A percentile compares a stretch with the other conserved stretches of the same genome.
Conservation (phyloP, 2,113 vertebrate species). For the Dipodomys stephensi region DNA sequence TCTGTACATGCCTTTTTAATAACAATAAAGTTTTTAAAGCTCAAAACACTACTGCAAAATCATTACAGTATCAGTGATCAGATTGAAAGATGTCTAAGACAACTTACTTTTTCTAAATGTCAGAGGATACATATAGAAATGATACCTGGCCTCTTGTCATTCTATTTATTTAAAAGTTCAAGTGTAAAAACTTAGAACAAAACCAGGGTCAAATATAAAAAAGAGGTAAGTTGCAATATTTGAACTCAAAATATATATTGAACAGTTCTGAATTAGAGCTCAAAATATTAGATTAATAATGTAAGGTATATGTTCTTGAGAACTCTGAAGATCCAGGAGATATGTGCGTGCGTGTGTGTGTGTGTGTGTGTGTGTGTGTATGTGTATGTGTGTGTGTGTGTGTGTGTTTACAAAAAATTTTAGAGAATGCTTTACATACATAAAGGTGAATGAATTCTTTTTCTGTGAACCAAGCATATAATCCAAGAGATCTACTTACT, state of each 20-base stretch:
- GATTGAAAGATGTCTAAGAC: neutral
- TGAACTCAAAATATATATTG: conserved; percentile 49
- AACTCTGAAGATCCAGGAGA: conserved; percentile 33
- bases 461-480: conserved; percentile 23
- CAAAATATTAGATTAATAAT: conserved; percentile 34
- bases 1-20: too few species aligned
- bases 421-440: conserved; percentile 45
- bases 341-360: neutral
- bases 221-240: conserved; percentile 26
- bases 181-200: conserved; percentile 35
- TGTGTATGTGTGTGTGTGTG: too few species aligned
- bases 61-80: neutral
- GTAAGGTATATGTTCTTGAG: neutral
- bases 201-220: conserved; percentile 30
- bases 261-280: conserved; percentile 25
- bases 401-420: conserved; percentile 60
- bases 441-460: conserved; percentile 8
- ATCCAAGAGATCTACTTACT: conserved; percentile 22
- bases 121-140: conserved; percentile 3
- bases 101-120: conserved; percentile 30
- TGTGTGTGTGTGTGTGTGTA: too few species aligned
- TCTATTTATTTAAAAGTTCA: conserved; percentile 64
- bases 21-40: neutral
- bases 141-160: neutral
- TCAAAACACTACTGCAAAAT: conserved; percentile 7